Evolutionary conservation across 2,797 vertebrate genomes (phyloP), one percentile per base, ranked within the genome.

Genomic region (Gastrophryne carolinensis): DNA sequence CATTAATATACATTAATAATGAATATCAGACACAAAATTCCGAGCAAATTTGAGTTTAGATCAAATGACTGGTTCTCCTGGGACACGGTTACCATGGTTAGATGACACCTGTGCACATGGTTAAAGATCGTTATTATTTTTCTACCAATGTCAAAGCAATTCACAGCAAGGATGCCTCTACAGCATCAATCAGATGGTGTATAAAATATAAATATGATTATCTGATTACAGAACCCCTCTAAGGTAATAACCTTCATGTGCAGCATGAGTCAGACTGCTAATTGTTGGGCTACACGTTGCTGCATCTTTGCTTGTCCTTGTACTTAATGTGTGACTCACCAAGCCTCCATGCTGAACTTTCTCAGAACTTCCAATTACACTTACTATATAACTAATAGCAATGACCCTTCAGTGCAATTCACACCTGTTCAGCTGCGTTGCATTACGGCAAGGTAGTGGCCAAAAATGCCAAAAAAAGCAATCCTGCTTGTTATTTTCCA

Each of bases 221-320:
- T 6, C 53, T 56, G 53, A 56, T 56, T 56, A 56, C 10, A 56
- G 53, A 56, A 29, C 9, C 53, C 53, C 53, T 56, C 29, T 56
- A 56, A 56, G 26, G 53, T 56, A 56, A 56, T 56, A 29, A 56
- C 53, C 53, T 56, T 56, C 26, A 56, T 56, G 53, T n/a, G 29
- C 15, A 17, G 26, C 29, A 56, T 29, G 27, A 56, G 26, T 56
- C 27, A 56, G 53, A n/a, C 7, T 56, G 27, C 53, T 56, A 56
- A 56, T 32, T 56, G 27, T 56, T 29, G 24, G 24, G 15, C 9
- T 54, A 54, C 24, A 13, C 23, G 27, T 56, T 26, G 30, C 27
- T 1, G 53, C n/a, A 56, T 56, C 27, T 30, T 56, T 56, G 30
- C 15, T 56, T 56, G 53, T 56, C 53, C 53, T 56, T 56, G 53